Evolutionary conservation across 23 tunicate species (phyloP), one percentile per base, ranked within the genome.

Genomic region (Ciona savignyi): DNA sequence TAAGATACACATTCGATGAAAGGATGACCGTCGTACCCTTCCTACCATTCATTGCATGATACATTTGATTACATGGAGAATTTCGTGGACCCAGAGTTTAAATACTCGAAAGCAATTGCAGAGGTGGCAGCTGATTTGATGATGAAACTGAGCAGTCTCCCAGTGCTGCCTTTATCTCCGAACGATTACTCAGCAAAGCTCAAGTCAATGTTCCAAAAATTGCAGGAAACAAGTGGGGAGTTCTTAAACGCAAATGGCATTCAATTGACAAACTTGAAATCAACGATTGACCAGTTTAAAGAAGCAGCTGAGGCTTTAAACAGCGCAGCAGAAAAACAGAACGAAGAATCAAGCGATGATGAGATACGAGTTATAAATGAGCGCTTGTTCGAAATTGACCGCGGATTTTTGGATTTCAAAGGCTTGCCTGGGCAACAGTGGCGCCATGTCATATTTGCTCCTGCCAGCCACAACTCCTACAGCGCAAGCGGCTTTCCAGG

Each of bases 1-100:
- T 90, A 2, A 51, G 97, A 66, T 90, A 90, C 51, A 83, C 85
- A n/a, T 90, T 42, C 15, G 56, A 42, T 42, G 27, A 22, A 6
- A 29, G 0, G 4, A 6, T 79, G n/a, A 3, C 68, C 97, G 3
- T 80, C 91, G 11, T 91, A 91, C 65, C 97, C 97, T 26, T 83
- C 80, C 2, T 91, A 91, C 35, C 97, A 91, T 48, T 80, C 91
- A 1, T 35, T 80, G 30, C 97, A 91, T 76, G 97, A 91, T 51
- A 84, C 97, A 2, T 86, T 84, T 80, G 91, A 79, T 21, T 91
- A 91, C 27, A 74, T 83, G 60, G 77, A 80, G 60, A 80, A 80
- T 27, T 84, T 80, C 34, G 25, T 91, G 20, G 97, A 91, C 60
- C 86, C 80, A 3, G 77, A 80, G 0, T 91, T 86, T 66, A 80